phyloP scores from a whole-genome alignment of 2,113 vertebrate genomes.

The Eidolon helvum region DNA sequence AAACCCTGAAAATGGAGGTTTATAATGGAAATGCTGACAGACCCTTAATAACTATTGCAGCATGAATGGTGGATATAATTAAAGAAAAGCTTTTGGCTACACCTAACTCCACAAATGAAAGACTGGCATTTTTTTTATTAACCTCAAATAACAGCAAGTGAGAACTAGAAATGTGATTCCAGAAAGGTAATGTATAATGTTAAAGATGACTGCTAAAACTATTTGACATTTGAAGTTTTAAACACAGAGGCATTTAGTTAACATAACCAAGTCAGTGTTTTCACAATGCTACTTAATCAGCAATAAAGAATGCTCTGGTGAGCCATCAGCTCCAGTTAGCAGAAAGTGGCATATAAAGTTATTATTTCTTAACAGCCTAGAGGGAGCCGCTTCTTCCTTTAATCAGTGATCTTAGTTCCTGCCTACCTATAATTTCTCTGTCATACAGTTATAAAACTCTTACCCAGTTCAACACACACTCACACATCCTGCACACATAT shows the following conservation, averaged over 20 bases:
- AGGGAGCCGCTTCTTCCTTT: constrained; percentile 80
- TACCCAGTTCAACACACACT: constrained; percentile 67
- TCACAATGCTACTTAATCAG: constrained; percentile 84
- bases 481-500: constrained; percentile 41
- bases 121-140: constrained; percentile 77
- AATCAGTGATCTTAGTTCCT: constrained; percentile 82
- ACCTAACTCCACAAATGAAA: constrained; percentile 79
- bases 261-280: constrained; percentile 83
- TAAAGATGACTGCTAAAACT: constrained; percentile 77
- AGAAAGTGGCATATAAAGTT: constrained; percentile 82
- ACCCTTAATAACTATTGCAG: constrained; percentile 82
- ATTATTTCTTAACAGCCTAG: constrained; percentile 84
- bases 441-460: constrained; percentile 77
- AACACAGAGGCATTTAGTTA: constrained; percentile 81
- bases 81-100: constrained; percentile 84
- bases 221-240: constrained; percentile 81
- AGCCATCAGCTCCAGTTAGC: constrained; percentile 81
- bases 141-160: constrained; percentile 77
- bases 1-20: constrained; percentile 82
- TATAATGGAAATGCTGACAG: constrained; percentile 84
- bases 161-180: constrained; percentile 75
- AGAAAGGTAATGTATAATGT: constrained; percentile 72
- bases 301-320: constrained; percentile 84
- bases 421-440: constrained; percentile 80
- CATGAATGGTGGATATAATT: constrained; percentile 83